These are phyloP conservation scores for pig (Sus scrofa) DNA, from an alignment of 2,113 vertebrate genomes.

Conservation along the genomic window DNA sequence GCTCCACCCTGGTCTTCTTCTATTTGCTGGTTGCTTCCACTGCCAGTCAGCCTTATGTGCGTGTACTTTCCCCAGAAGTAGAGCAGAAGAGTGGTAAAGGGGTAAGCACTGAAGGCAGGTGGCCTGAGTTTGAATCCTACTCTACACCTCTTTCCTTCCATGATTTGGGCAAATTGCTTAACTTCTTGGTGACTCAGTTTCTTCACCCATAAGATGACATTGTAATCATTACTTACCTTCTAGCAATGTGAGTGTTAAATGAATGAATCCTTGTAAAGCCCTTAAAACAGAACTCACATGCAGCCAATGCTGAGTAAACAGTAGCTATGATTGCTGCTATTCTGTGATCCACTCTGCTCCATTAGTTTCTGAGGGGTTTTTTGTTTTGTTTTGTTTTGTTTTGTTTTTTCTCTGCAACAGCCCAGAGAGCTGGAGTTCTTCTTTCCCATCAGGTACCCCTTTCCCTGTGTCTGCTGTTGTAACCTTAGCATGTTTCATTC, in stretches of 20 bases:
- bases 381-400: too few species aligned
- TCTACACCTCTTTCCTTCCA: neutral
- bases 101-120: neutral
- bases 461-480: neutral
- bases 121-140: neutral
- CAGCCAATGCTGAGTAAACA: neutral
- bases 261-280: neutral
- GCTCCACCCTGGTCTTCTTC: neutral
- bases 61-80: neutral
- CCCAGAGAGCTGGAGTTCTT: neutral
- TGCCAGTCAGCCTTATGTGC: accelerated
- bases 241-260: neutral
- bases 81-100: neutral
- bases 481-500: neutral
- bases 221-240: neutral
- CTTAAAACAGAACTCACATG: neutral
- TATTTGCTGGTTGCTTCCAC: neutral
- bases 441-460: neutral
- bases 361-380: neutral
- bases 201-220: neutral
- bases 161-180: neutral
- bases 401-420: neutral
- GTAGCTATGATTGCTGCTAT: neutral
- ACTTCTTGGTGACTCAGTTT: neutral
- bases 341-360: neutral